Evolutionary conservation across 2,888 invertebrate genomes (phyloP).

Genomic region (Frankliniella intonsa): DNA sequence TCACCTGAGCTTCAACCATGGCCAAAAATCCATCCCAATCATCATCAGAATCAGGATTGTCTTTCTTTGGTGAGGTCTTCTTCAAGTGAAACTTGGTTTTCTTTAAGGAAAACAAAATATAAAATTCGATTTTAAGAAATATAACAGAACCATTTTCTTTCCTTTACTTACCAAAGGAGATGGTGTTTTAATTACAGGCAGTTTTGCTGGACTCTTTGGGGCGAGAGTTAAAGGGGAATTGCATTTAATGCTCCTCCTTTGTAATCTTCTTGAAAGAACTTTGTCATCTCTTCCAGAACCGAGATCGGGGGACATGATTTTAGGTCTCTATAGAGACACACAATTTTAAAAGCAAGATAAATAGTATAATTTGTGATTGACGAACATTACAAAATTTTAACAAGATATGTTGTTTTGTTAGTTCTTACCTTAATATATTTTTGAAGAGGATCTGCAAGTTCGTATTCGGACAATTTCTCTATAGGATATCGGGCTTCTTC

Average conservation of each 20-base stretch:
- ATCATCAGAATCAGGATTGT: background rate
- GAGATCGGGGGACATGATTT: background rate
- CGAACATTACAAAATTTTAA: background rate
- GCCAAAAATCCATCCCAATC: conserved; percentile 17
- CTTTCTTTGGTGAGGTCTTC: background rate
- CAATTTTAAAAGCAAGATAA: background rate
- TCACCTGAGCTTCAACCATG: background rate
- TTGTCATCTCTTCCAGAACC: conserved; percentile 6
- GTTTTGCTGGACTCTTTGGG: background rate
- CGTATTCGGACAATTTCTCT: background rate
- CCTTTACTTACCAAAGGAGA: background rate
- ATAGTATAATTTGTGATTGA: background rate
- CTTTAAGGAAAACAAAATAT: background rate
- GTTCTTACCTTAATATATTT: background rate
- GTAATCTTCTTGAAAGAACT: background rate
- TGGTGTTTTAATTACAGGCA: background rate
- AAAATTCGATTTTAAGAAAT: background rate
- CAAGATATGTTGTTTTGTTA: no score
- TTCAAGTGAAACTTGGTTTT: background rate
- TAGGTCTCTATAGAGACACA: background rate
- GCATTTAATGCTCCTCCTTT: background rate
- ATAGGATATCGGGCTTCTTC: background rate
- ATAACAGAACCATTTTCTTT: background rate
- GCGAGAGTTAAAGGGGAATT: background rate
- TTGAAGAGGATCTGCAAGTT: background rate